Percentiles rank a stretch among this genome's conserved stretches.
These are phyloP conservation scores for Phortica variegata DNA, from an alignment of 1,140 invertebrate genomes.

Conservation along the genomic window DNA sequence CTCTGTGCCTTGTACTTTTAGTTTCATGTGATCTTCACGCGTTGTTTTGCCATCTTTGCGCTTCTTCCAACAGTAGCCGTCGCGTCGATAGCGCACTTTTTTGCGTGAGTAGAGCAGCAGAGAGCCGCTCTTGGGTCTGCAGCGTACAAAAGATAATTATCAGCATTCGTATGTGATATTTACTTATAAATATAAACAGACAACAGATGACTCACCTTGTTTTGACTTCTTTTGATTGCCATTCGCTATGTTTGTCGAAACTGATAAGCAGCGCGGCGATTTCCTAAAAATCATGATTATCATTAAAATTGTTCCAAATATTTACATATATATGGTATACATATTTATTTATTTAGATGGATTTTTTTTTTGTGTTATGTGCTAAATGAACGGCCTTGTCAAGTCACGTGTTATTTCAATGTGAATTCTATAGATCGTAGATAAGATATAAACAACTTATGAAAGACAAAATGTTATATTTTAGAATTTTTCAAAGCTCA, in stretches of 20 bases:
- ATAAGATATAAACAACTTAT: constrained; percentile 6
- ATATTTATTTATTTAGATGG: too few relatives aligned
- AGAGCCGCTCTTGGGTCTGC: constrained; percentile 92
- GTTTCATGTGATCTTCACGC: constrained; percentile 98
- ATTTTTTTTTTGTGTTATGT: too few relatives aligned
- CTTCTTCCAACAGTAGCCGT: constrained; percentile 99
- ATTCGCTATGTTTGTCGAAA: constrained; percentile 92
- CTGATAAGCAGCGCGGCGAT: constrained; percentile 96
- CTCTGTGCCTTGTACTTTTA: constrained; percentile 96
- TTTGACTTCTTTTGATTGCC: constrained; percentile 96
- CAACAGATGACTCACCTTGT: constrained; percentile 72
- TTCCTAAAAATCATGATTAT: constrained; percentile 93
- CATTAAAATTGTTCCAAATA: too few relatives aligned
- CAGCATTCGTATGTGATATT: neutral
- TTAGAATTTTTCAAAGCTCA: too few relatives aligned
- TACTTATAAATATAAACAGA: constrained; percentile 1
- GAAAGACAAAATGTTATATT: too few relatives aligned
- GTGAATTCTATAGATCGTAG: too few relatives aligned
- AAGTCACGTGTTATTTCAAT: too few relatives aligned
- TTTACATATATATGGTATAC: too few relatives aligned
- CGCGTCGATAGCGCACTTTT: constrained; percentile 92
- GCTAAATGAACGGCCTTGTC: too few relatives aligned
- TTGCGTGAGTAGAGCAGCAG: constrained; percentile 96
- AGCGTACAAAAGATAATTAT: constrained; percentile 27
- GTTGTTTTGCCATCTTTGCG: constrained; percentile 97